Base-by-base conservation (phyloP, 2,113 vertebrate species). In the Laterallus jamaicensis region DNA sequence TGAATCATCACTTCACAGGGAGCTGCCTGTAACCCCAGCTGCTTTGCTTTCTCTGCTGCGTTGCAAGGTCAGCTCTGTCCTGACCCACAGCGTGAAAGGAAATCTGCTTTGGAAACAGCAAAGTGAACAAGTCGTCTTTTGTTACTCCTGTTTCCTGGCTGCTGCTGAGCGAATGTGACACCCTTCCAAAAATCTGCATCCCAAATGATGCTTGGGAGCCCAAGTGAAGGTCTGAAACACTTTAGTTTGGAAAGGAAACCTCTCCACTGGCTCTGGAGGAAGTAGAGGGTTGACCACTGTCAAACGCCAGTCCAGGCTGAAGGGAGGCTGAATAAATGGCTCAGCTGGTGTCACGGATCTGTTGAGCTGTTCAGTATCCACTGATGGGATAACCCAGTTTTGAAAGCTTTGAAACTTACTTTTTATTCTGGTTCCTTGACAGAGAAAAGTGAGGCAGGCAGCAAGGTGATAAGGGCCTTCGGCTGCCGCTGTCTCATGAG, bases 81-180 rank as follows among this genome's bases (percentile, higher is more conserved):
- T 90, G 60, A 91, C 42, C 69, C 60, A 21, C 19, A 31, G 58
- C n/a, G 6, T 15, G 75, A 88, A 82, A 75, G 71, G 88, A 92
- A 86, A 81, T n/a, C 69, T 83, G 68, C 73, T 52, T 90, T 92
- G 90, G 88, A 83, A 96, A 84, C 64, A 94, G 70, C 47, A 55
- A 52, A 80, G 29, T 2, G 22, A 86, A 49, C 62, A 84, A 91
- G 35, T 31, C 50, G 75, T 68, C 47, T 85, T 70, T 86, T 70
- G 39, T 87, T 95, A 26, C 42, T 74, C 44, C 56, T 60, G n/a
- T 86, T 95, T 92, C 83, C 68, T 79, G 90, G 54, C 55, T 75
- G 74, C 75, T 86, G 69, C 87, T 26, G 75, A 78, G 92, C 1
- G 1, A 83, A 70, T 67, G 29, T 25, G 56, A 86, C 42, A 40